A percentile compares a stretch with the other conserved stretches of the same genome.
Conservation (phyloP, 1,140 invertebrate genomes). For the Physella acuta region DNA sequence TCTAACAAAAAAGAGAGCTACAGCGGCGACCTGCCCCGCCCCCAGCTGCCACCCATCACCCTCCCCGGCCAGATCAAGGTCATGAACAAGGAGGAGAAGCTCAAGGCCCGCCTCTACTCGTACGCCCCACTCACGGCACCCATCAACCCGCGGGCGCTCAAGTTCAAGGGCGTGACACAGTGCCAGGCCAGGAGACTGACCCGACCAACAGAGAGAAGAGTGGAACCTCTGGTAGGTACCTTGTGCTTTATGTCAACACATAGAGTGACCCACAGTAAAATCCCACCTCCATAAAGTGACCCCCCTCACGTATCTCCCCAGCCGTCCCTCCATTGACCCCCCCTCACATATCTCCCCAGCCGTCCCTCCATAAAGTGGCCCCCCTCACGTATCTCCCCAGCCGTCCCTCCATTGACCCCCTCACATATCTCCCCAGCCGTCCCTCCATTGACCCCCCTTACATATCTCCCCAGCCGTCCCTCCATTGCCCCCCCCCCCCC, state of each 20-base stretch:
- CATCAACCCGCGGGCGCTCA: slow-evolving; percentile 44
- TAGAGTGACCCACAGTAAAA: no score
- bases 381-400: no score
- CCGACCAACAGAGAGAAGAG: slow-evolving; percentile 43
- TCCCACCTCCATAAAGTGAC: no score
- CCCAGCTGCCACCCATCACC: slow-evolving; percentile 1
- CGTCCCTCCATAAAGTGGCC: no score
- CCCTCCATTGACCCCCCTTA: no score
- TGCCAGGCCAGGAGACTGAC: slow-evolving; percentile 44
- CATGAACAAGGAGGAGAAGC: slow-evolving; percentile 34
- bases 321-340: no score
- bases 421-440: no score
- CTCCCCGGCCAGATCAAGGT: slow-evolving; percentile 9
- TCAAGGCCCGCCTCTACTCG: slow-evolving; percentile 51
- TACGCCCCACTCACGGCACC: slow-evolving; percentile 53
- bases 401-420: no score
- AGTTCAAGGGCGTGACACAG: slow-evolving; percentile 51
- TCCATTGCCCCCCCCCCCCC: no score
- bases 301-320: no score
- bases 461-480: no score
- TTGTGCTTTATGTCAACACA: not conserved
- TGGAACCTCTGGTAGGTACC: slow-evolving; percentile 55
- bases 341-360: no score
- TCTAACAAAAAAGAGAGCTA: not conserved
- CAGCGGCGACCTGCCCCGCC: slow-evolving; percentile 8